Evolutionary conservation across 2,797 vertebrate species (phyloP).

Genomic region (Micrastur ruficollis): DNA sequence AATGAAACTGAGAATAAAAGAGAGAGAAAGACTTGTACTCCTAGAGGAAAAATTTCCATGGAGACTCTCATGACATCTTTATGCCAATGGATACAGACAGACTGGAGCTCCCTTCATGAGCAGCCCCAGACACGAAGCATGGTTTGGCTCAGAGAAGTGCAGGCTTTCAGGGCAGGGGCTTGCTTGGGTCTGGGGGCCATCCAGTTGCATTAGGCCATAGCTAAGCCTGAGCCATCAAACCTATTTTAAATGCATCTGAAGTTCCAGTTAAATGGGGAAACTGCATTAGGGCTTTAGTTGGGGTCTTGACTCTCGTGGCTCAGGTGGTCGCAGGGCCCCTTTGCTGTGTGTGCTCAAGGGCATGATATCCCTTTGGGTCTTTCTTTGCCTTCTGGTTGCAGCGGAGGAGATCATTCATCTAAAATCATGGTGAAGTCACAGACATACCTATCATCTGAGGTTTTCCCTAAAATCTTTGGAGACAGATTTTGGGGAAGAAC

Average conservation of each 20-base stretch:
- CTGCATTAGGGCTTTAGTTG: fast-evolving
- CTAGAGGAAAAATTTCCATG: neutral
- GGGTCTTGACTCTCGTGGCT: neutral
- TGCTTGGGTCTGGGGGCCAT: neutral
- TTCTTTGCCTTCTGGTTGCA: neutral
- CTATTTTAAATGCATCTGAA: neutral
- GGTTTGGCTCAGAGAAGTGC: neutral
- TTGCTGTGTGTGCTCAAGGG: fast-evolving
- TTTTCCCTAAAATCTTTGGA: neutral
- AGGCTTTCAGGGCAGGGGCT: neutral
- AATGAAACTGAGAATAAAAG: neutral
- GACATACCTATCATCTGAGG: neutral
- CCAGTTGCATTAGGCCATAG: neutral
- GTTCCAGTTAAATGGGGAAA: neutral
- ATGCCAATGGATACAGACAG: neutral
- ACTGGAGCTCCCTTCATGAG: neutral
- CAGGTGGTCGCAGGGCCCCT: fast-evolving
- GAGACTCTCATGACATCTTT: neutral
- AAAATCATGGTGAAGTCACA: neutral
- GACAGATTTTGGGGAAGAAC: neutral
- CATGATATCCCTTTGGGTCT: neutral
- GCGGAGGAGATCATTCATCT: fast-evolving
- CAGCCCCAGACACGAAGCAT: neutral
- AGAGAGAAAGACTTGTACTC: neutral
- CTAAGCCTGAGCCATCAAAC: neutral